These are phyloP conservation scores for Noctua comes DNA, from an alignment of 2,888 invertebrate genomes.

Conservation along the genomic window DNA sequence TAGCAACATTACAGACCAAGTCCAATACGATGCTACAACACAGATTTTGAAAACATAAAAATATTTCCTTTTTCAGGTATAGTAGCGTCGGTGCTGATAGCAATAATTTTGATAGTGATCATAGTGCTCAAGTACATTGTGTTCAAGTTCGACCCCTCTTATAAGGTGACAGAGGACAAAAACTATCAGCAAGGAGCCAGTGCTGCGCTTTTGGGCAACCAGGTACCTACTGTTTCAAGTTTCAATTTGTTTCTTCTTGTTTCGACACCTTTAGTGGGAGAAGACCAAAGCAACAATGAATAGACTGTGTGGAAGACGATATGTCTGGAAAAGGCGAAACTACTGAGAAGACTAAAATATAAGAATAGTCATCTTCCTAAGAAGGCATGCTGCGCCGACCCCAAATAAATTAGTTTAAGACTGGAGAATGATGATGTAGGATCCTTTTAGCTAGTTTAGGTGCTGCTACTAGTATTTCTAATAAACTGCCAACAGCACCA, in stretches of 20 bases:
- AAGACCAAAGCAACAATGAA: not conserved
- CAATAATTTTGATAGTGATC: slow-evolving; percentile 96
- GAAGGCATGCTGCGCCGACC: not conserved
- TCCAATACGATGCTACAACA: too few relatives aligned
- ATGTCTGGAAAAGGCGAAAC: too few relatives aligned
- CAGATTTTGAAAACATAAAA: too few relatives aligned
- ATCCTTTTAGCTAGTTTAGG: not conserved
- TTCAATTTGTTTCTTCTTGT: not conserved
- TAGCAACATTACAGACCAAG: too few relatives aligned
- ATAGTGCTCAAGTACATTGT: slow-evolving; percentile 96
- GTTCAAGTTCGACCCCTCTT: slow-evolving; percentile 96
- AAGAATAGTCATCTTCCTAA: not conserved
- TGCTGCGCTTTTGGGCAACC: slow-evolving; percentile 93
- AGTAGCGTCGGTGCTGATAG: slow-evolving; percentile 97
- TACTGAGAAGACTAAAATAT: not conserved
- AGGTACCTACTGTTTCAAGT: slow-evolving; percentile 73
- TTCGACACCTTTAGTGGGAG: not conserved
- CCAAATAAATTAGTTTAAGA: not conserved
- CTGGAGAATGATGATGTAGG: not conserved
- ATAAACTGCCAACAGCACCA: not conserved
- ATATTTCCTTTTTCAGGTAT: slow-evolving; percentile 87
- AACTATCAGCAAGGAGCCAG: slow-evolving; percentile 94
- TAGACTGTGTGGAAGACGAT: not conserved
- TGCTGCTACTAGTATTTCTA: not conserved
- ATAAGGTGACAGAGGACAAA: slow-evolving; percentile 97